A percentile compares a stretch with the other conserved stretches of the same genome.
These are phyloP conservation scores for Pipistrellus kuhlii DNA, from an alignment of 2,797 vertebrate genomes.

Conservation along the genomic window DNA sequence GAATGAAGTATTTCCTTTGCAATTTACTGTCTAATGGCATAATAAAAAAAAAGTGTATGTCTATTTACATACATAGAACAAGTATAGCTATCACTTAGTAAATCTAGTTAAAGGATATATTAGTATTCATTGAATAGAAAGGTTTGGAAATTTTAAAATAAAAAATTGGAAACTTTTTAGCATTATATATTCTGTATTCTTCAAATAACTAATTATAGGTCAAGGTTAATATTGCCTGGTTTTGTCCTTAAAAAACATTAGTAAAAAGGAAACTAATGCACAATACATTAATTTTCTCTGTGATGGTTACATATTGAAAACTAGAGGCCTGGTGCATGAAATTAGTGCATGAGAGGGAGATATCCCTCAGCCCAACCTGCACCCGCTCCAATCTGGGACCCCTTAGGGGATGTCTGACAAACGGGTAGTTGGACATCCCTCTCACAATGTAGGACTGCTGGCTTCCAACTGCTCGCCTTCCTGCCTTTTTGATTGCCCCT, in stretches of 20 bases:
- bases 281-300: constrained; percentile 30
- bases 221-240: neutral
- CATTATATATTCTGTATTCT: neutral
- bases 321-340: too few species aligned
- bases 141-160: constrained; percentile 52
- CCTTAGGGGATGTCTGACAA: too few species aligned
- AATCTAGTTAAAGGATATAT: neutral
- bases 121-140: neutral
- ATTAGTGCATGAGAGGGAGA: too few species aligned
- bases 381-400: too few species aligned
- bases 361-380: too few species aligned
- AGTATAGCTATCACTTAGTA: neutral
- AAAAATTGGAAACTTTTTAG: constrained; percentile 36
- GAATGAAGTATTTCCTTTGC: neutral
- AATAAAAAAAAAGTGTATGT: neutral
- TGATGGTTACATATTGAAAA: constrained; percentile 46
- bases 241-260: constrained; percentile 48
- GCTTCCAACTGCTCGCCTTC: too few species aligned
- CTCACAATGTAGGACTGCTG: too few species aligned
- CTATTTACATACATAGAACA: neutral
- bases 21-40: neutral
- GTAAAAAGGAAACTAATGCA: constrained; percentile 10
- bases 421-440: too few species aligned
- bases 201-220: constrained; percentile 41
- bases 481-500: too few species aligned